phyloP scores from a whole-genome alignment of 2,113 vertebrate species.

The Aldabrachelys gigantea region DNA sequence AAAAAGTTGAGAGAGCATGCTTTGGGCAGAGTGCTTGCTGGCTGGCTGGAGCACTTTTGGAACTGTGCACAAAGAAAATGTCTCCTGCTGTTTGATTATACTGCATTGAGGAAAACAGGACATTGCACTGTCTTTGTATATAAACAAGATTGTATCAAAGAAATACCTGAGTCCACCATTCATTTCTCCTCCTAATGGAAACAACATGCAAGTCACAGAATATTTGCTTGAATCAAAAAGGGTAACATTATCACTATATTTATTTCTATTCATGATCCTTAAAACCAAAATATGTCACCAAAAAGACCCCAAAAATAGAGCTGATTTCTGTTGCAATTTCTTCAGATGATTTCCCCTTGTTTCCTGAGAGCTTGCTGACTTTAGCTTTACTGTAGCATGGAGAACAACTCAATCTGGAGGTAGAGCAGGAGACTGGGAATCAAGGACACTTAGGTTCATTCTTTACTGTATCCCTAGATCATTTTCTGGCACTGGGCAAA shows the following conservation, averaged over 20 bases:
- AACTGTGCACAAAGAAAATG: too few relatives aligned
- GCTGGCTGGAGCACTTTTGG: too few relatives aligned
- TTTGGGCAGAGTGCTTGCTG: too few relatives aligned
- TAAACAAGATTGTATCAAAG: neutral
- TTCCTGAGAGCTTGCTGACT: too few relatives aligned
- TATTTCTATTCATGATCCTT: too few relatives aligned
- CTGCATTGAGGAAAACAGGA: neutral
- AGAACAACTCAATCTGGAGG: too few relatives aligned
- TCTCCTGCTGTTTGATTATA: neutral
- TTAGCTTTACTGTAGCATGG: too few relatives aligned
- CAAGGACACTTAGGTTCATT: too few relatives aligned
- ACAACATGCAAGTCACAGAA: neutral
- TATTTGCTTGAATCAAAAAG: neutral
- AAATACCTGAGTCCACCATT: neutral
- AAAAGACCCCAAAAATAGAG: neutral
- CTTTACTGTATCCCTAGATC: too few relatives aligned
- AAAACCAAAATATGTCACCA: too few relatives aligned
- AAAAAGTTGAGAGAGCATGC: too few relatives aligned
- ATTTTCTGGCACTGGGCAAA: too few relatives aligned
- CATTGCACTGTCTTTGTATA: neutral
- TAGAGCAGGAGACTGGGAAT: neutral
- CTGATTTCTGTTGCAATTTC: neutral
- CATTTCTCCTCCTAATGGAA: neutral
- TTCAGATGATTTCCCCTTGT: neutral
- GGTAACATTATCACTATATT: neutral